Evolutionary conservation across 2,113 vertebrate species (phyloP).

Genomic region (Crotalus horridus): DNA sequence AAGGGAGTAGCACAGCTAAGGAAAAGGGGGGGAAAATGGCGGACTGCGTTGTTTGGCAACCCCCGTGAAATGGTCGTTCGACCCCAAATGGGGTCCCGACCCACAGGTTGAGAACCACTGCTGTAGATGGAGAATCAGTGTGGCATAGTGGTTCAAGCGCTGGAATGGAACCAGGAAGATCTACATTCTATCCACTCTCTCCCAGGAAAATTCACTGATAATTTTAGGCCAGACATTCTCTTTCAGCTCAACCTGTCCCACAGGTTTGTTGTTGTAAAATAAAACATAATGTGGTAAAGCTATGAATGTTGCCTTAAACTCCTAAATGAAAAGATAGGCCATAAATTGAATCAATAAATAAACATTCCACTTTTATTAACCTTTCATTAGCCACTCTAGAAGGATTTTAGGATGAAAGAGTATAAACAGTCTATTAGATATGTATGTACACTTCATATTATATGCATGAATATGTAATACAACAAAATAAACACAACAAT

Average conservation of each 20-base stretch:
- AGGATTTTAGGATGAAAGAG: not conserved
- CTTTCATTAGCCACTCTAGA: not conserved
- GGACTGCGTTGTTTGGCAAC: no score
- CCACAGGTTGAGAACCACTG: no score
- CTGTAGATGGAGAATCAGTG: not conserved
- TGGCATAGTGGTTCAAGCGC: not conserved
- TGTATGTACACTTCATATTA: not conserved
- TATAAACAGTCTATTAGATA: not conserved
- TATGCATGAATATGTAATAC: not conserved
- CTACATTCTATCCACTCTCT: not conserved
- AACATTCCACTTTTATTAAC: not conserved
- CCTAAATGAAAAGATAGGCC: not conserved
- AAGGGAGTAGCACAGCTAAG: no score
- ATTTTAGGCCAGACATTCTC: not conserved
- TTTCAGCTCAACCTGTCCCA: not conserved
- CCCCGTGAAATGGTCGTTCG: no score
- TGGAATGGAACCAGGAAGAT: not conserved
- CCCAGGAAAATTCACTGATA: not conserved
- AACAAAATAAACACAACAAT: not conserved
- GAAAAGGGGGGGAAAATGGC: no score
- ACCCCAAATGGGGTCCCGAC: no score
- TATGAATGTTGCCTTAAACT: not conserved
- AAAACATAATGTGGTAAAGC: not conserved
- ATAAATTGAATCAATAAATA: not conserved
- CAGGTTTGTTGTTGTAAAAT: not conserved